Conservation (phyloP, 2,113 vertebrate species). For the Desmodus rotundus region DNA sequence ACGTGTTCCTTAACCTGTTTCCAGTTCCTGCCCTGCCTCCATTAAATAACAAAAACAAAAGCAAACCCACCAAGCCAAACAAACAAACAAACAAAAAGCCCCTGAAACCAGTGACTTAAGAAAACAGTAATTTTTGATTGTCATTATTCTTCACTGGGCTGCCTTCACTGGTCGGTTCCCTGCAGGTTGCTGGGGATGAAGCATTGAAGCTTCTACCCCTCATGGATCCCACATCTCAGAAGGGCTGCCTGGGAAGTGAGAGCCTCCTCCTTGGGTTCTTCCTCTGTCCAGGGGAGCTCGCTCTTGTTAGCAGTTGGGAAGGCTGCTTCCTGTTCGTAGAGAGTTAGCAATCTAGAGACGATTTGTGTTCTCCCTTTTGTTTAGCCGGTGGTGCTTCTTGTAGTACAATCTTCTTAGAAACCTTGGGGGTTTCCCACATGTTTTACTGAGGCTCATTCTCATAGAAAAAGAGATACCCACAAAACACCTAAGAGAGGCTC, state of each 20-base stretch:
- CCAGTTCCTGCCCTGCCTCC: neutral
- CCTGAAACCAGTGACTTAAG: neutral
- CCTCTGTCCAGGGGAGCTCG: neutral
- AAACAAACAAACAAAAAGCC: neutral
- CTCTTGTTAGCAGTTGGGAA: neutral
- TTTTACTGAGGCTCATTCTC: neutral
- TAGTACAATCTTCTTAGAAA: neutral
- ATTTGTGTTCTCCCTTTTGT: neutral
- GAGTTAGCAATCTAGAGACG: neutral
- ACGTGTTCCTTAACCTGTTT: neutral
- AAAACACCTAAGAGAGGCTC: no score
- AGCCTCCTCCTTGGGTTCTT: neutral
- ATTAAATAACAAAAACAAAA: neutral
- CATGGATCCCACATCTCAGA: neutral
- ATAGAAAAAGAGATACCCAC: neutral
- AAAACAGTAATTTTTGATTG: neutral
- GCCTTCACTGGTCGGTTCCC: neutral
- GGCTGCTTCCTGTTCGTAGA: neutral
- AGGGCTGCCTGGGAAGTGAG: neutral
- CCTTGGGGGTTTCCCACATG: neutral
- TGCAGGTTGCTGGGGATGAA: neutral
- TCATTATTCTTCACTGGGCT: neutral
- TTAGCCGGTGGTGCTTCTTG: neutral
- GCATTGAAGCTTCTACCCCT: neutral
- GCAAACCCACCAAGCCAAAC: neutral